Base-by-base conservation (phyloP, 2,888 invertebrate species). In the Lasioglossum villosulum region DNA sequence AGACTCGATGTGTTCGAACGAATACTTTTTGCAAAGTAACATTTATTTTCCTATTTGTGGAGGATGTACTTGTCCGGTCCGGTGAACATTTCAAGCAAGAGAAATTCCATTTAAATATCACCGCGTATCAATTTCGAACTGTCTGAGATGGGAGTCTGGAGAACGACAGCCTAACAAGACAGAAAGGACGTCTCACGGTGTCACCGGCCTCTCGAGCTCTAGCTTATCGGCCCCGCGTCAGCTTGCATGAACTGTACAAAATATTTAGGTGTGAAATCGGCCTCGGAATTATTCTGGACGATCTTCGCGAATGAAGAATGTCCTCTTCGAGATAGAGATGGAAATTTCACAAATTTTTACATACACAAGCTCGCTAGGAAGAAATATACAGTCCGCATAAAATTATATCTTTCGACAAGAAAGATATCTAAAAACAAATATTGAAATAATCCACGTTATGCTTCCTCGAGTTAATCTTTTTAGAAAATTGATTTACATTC, bases 241-340 rank as follows among this genome's bases (percentile, higher is more conserved):
- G 52, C 52, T 73, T 39, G 42, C 78, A 76, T 76, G 59, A 79
- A 83, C 39, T 73, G 34, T 48, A 48, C 78, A 76, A 78, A 82
- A 88, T 88, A 83, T 88, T 88, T 88, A 77, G 78, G 14, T 73
- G 75, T 56, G 66, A 83, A 48, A 77, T 75, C 72, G 59, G 56
- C 66, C 59, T 68, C 42, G 45, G 42, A 85, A 78, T 72, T 80
- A 80, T 78, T 81, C 79, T 79, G 73, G 59, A 56, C 68, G 2
- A 48, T 23, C 52, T 48, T 52, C 23, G 8, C 10, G 2, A 39
- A 39, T 10, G 39, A 39, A 52, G 23, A 52, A 23, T 23, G 23
- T 19, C 45, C 19, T 19, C 48, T 2, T 8, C 23, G 8, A 23
- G 48, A 52, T 19, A 48, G 19, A 19, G 48, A 5, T 0, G 39